phyloP scores from a whole-genome alignment of 2,113 vertebrate genomes.

The Gila orcuttii region DNA sequence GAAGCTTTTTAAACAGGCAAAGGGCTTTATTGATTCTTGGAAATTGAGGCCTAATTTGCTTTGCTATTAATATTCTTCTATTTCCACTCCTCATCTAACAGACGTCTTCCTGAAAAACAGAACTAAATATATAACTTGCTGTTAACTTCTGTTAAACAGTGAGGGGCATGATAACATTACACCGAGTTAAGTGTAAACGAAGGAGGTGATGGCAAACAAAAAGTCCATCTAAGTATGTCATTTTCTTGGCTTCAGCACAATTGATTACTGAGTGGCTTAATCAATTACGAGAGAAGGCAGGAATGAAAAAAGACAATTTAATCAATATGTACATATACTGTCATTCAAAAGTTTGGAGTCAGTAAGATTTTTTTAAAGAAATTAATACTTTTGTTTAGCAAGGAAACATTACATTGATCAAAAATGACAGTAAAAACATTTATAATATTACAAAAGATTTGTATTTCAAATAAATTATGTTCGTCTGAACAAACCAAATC shows the following conservation, averaged over 20 bases:
- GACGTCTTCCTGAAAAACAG: conserved; percentile 48
- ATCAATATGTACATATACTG: not conserved
- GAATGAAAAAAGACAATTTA: too few species aligned
- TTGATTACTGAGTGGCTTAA: not conserved
- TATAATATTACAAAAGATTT: too few species aligned
- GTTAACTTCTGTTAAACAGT: not conserved
- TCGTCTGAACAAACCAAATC: not conserved
- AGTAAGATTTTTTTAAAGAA: too few species aligned
- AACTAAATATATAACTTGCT: not conserved
- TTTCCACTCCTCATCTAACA: not conserved
- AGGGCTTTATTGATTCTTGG: not conserved
- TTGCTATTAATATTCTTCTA: not conserved
- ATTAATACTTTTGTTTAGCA: too few species aligned
- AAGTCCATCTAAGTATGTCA: not conserved
- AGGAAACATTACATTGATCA: too few species aligned
- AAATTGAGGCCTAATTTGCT: conserved; percentile 8
- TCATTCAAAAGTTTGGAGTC: not conserved
- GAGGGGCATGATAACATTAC: not conserved
- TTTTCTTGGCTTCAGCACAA: not conserved
- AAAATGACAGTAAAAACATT: too few species aligned
- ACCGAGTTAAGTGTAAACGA: conserved; percentile 11
- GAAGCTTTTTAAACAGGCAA: not conserved
- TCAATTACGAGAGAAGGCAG: not conserved
- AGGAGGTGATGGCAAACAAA: conserved; percentile 31
- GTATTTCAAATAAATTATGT: too few species aligned